phyloP scores from a whole-genome alignment of 2,113 vertebrate species.

The Macaca nemestrina region DNA sequence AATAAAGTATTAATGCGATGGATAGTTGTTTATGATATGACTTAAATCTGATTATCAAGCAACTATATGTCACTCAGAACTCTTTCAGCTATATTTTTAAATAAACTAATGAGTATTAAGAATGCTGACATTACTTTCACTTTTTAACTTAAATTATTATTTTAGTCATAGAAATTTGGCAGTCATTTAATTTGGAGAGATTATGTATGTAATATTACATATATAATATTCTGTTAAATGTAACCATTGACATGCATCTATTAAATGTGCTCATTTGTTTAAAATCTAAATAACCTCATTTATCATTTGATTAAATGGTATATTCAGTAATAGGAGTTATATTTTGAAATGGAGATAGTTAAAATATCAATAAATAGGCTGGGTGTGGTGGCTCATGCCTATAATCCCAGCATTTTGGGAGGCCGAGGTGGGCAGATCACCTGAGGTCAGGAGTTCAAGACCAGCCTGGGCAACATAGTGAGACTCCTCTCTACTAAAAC shows the following conservation, averaged over 20 bases:
- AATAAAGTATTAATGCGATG: background rate
- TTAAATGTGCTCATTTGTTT: background rate
- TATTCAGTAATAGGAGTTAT: background rate
- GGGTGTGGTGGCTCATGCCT: too few species aligned
- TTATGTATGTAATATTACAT: background rate
- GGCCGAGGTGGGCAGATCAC: too few species aligned
- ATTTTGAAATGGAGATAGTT: background rate
- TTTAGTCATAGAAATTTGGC: background rate
- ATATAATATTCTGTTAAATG: background rate
- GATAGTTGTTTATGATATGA: background rate
- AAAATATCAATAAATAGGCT: background rate
- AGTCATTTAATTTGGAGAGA: background rate
- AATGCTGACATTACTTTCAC: background rate
- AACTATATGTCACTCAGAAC: background rate
- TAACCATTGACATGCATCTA: background rate
- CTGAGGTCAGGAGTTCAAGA: too few species aligned
- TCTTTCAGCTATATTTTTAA: background rate
- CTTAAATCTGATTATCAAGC: conserved; percentile 35
- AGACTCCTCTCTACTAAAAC: too few species aligned
- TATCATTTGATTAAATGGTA: background rate
- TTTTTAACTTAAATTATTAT: conserved; percentile 4
- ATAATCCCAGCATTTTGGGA: too few species aligned
- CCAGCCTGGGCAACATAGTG: too few species aligned
- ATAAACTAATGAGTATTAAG: background rate
- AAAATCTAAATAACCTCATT: background rate